A percentile compares a stretch with the other conserved stretches of the same genome.
These are phyloP conservation scores for Procambarus clarkii DNA, from an alignment of 1,140 invertebrate genomes.

Conservation along the genomic window DNA sequence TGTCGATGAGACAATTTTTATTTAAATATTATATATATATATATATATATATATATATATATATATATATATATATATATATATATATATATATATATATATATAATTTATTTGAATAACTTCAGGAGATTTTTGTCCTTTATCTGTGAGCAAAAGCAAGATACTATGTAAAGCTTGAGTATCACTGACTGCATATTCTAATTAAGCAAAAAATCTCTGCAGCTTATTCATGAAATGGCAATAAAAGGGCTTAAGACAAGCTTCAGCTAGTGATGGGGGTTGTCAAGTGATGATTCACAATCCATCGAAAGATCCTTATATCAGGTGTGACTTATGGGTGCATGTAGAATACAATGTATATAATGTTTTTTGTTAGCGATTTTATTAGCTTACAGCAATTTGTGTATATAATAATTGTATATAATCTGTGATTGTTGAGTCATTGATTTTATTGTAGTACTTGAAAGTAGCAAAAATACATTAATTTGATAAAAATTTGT, in stretches of 20 bases:
- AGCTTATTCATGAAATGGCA: conserved; percentile 17
- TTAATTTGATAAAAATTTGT: conserved; percentile 24
- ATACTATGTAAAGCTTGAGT: background rate
- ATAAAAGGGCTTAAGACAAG: background rate
- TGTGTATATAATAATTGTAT: conserved; percentile 49
- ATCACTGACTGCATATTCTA: background rate
- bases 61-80: too few relatives aligned
- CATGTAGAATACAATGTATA: conserved; percentile 60
- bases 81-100: too few relatives aligned
- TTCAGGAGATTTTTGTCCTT: background rate
- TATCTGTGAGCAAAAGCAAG: background rate
- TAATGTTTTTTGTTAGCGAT: conserved; percentile 43
- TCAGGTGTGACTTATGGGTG: conserved; percentile 52
- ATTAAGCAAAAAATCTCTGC: background rate
- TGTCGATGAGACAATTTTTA: background rate
- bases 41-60: too few relatives aligned
- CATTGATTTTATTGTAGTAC: conserved; percentile 22
- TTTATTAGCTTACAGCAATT: background rate
- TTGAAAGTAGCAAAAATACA: background rate
- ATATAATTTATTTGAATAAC: background rate
- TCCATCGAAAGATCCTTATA: background rate
- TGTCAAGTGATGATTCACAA: background rate
- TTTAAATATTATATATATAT: too few relatives aligned
- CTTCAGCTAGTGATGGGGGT: conserved; percentile 14
- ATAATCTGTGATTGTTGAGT: conserved; percentile 29